Evolutionary conservation across 2,113 vertebrate genomes (phyloP), one percentile per base, ranked within the genome.

Genomic region (Ailuropoda melanoleuca): DNA sequence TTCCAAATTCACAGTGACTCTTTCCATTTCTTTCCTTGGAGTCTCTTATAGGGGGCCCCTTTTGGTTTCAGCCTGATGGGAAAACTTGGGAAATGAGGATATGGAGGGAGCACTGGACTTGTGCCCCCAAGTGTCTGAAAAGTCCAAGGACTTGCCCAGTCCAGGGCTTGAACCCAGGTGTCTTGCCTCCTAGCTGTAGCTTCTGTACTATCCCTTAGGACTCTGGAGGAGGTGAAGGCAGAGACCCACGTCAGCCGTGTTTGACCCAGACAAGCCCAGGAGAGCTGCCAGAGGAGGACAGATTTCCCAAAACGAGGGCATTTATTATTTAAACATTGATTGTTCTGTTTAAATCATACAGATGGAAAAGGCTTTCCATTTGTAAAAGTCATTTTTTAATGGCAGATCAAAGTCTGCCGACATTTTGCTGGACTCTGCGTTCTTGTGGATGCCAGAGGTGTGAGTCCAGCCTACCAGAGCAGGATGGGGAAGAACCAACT

Each of bases 241-340:
- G 83, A 75, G 60, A 89, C 90, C 62, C 39, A 62, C 2, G 6
- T 26, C 62, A n/a, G 46, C 26, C 12, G 24, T 58, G 37, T 37
- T 19, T 90, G 91, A 91, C 88, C 86, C 89, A 95, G 85, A 93
- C 64, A 15, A 72, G 72, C 46, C 66, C 87, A 70, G 68, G 81
- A 93, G 43, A 70, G 56, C 15, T 46, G 53, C 88, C 53, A 43
- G 43, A 83, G 46, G n/a, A 72, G 58, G 82, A 95, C 84, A 82
- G 94, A n/a, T 77, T 86, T 95, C 93, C 91, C 82, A 37, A 94
- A 81, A 90, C 23, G 68, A 55, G 39, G 75, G 17, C 86, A 96
- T 93, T 96, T 93, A 97, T 97, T 96, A 98, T 98, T 98, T 91
- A 97, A 96, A 93, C 96, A 94, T 95, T 29, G 85, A 97, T 96